A percentile compares a stretch with the other conserved stretches of the same genome.
Evolutionary conservation across 2,113 vertebrate species (phyloP).

Genomic region (Stegostoma tigrinum): DNA sequence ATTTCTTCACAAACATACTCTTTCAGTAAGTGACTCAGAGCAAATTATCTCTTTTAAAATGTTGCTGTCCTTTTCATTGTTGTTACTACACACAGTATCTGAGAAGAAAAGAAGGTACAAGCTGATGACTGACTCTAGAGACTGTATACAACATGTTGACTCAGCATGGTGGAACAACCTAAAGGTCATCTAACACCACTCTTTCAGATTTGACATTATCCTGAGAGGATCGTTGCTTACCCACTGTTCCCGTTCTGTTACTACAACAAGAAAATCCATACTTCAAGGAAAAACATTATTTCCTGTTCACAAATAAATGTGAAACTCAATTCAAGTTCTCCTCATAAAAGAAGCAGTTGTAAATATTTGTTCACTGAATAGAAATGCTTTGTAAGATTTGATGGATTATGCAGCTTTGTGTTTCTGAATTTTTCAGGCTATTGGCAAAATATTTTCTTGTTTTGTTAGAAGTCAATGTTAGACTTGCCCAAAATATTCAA

Average conservation of each 20-base stretch:
- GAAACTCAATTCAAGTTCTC: background rate
- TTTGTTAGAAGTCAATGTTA: background rate
- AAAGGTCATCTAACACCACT: constrained; percentile 22
- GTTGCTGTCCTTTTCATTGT: no score
- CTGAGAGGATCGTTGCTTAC: background rate
- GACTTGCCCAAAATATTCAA: background rate
- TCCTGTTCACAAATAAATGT: background rate
- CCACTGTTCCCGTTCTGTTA: no score
- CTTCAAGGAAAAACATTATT: background rate
- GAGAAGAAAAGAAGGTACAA: background rate
- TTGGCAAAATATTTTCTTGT: background rate
- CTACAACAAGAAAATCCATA: background rate
- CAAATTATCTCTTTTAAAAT: background rate
- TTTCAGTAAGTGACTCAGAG: background rate
- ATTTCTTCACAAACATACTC: background rate
- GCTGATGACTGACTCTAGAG: background rate
- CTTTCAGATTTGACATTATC: background rate
- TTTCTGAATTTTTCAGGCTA: background rate
- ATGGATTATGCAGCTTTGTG: background rate
- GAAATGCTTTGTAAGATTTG: background rate
- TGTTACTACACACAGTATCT: background rate
- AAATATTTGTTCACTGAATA: background rate
- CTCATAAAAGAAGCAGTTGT: background rate
- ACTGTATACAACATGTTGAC: background rate
- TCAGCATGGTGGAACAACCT: background rate